These are phyloP conservation scores for Hyalella azteca DNA, from an alignment of 2,888 invertebrate species.

Conservation along the genomic window DNA sequence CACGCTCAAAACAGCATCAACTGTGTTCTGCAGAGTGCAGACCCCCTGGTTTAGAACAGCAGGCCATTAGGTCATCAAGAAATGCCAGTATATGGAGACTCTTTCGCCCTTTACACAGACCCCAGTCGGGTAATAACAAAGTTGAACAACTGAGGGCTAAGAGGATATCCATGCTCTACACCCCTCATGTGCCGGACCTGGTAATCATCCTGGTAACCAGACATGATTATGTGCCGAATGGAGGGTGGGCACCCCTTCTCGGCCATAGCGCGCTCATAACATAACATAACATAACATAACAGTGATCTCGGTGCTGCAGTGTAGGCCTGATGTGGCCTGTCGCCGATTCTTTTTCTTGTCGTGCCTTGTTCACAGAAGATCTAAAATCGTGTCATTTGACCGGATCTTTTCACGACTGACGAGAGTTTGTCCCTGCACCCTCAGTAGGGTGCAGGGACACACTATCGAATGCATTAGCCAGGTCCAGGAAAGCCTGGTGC, in stretches of 20 bases:
- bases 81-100: not conserved
- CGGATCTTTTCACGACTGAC: too few relatives aligned
- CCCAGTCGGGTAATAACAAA: not conserved
- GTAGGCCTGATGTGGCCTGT: too few relatives aligned
- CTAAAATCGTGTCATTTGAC: too few relatives aligned
- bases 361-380: too few relatives aligned
- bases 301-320: too few relatives aligned
- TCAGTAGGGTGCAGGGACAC: not conserved
- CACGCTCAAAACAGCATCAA: not conserved
- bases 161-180: slow-evolving; percentile 16
- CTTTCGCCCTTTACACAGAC: not conserved
- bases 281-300: too few relatives aligned
- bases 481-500: not conserved
- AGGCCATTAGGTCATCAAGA: slow-evolving; percentile 15
- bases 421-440: too few relatives aligned
- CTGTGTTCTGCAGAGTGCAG: not conserved
- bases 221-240: not conserved
- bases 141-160: not conserved
- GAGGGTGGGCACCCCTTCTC: not conserved
- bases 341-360: too few relatives aligned
- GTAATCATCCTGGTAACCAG: not conserved
- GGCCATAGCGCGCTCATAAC: not conserved
- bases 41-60: not conserved
- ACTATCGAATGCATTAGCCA: not conserved
- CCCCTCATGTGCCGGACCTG: not conserved